Evolutionary conservation across 2,797 vertebrate genomes (phyloP), one percentile per base, ranked within the genome.

Genomic region (Acanthurus lineatus): DNA sequence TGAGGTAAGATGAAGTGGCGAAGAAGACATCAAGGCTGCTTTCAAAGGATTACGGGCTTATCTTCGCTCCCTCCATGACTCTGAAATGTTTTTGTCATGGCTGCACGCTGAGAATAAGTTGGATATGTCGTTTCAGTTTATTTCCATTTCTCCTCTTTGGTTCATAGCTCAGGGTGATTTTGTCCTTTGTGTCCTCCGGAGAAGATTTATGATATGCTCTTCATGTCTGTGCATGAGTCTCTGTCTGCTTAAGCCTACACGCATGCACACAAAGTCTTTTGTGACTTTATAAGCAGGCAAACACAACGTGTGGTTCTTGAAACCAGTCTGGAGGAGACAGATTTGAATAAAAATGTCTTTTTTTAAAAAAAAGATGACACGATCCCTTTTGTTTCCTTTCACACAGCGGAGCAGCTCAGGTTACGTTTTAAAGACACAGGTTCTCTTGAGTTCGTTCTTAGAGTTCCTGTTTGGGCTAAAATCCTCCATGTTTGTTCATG

Each of bases 141-240:
- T 60, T 70, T 81, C 65, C 59, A 49, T 56, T n/a, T 72, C 63
- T 69, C 45, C 35, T 92, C 91, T 96, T 95, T 96, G 94, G 95
- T 92, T 93, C 52, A 25, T 83, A 93, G 94, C 91, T 88, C 85
- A 64, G 77, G 66, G 63, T 63, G 78, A 80, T 77, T 81, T 53
- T 58, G 4, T 77, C 51, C 65, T 69, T 63, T 53, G 58, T 51
- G 67, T 79, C 69, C 69, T 49, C 75, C 58, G 58, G 32, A 77
- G 52, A 57, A 58, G 22, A 74, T 53, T 62, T 77, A 73, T 61
- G 72, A 83, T 73, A 68, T 63, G 54, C 60, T 72, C 40, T 59
- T 73, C 58, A 49, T 66, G 56, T 59, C 32, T 58, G 71, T 76
- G 76, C 69, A 59, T 5, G 65, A 60, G 58, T 63, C 60, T 48